Evolutionary conservation across 1,140 invertebrate genomes (phyloP), one percentile per base, ranked within the genome.

Genomic region (Bombus terrestris): DNA sequence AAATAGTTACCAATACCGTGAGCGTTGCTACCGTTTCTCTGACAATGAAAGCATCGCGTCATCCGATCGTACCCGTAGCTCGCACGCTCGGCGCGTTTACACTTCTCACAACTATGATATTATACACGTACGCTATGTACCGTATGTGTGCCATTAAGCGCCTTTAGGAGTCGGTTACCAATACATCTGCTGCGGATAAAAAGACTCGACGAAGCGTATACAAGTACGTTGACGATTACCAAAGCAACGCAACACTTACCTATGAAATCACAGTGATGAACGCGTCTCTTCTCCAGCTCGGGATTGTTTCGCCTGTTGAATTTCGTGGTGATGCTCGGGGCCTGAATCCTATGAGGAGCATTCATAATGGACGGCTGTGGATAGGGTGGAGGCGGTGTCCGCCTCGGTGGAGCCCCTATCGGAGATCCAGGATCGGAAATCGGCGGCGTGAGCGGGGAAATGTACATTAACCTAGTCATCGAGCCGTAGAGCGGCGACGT

Each of bases 281-380:
- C 98, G 92, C 98, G 95, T 89, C 98, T 96, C 94, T 99, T 99
- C 94, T 99, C 99, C 85, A 99, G 95, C 94, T 99, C 98, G 0
- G 98, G 99, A 95, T 99, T 99, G 94, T 99, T 99, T 91, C 98
- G 96, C 87, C 99, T 96, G 95, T 99, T 99, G 95, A 99, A 99
- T 92, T 97, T 97, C 68, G 94, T 57, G 22, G 75, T 79, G 86
- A 95, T 93, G 88, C 92, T 94, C 72, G 89, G 95, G 62, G 92
- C 94, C 88, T 93, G 95, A 72, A 94, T 94, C 75, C 93, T 91
- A 94, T 91, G 94, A 77, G 94, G 93, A 13, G 92, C 90, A 88
- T 95, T 93, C 68, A 95, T 82, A 62, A 94, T 92, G 39, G 92
- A 84, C 12, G 95, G 95, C 72, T 96, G 96, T 3, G 95, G 96